phyloP scores from a whole-genome alignment of 1,140 invertebrate genomes.

The Drosophila punjabiensis region DNA sequence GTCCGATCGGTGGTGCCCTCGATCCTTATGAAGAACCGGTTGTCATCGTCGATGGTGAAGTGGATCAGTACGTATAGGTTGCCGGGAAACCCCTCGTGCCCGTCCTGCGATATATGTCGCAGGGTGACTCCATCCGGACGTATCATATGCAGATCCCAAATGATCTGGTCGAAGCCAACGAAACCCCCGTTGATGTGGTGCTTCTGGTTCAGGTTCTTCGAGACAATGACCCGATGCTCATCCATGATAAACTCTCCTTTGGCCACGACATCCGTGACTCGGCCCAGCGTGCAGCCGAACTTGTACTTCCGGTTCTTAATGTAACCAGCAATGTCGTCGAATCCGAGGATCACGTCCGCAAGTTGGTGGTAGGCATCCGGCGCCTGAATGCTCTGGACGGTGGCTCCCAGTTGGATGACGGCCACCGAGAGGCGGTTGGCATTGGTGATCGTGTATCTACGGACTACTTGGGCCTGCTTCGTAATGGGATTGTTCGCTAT shows the following conservation, averaged over 20 bases:
- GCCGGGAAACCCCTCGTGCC: conserved; percentile 95
- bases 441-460: conserved; percentile 88
- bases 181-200: conserved; percentile 95
- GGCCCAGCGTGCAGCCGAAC: conserved; percentile 94
- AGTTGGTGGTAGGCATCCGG: conserved; percentile 89
- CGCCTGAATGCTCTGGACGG: conserved; percentile 90
- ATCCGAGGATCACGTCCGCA: conserved; percentile 91
- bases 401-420: conserved; percentile 87
- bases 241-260: conserved; percentile 90
- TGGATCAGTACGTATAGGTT: conserved; percentile 88
- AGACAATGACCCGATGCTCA: conserved; percentile 88
- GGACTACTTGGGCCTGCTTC: conserved; percentile 81
- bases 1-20: conserved; percentile 90
- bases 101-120: conserved; percentile 90
- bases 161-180: conserved; percentile 93
- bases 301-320: conserved; percentile 87
- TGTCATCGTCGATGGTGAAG: conserved; percentile 90
- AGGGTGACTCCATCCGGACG: conserved; percentile 86
- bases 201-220: conserved; percentile 89
- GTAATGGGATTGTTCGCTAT: conserved; percentile 66
- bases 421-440: conserved; percentile 85
- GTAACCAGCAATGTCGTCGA: conserved; percentile 89
- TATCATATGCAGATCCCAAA: conserved; percentile 86
- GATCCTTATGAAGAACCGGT: conserved; percentile 90
- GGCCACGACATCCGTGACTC: conserved; percentile 94